A percentile compares a stretch with the other conserved stretches of the same genome.
Conservation (phyloP, 2,888 invertebrate genomes). For the Drosophila demipolita region DNA sequence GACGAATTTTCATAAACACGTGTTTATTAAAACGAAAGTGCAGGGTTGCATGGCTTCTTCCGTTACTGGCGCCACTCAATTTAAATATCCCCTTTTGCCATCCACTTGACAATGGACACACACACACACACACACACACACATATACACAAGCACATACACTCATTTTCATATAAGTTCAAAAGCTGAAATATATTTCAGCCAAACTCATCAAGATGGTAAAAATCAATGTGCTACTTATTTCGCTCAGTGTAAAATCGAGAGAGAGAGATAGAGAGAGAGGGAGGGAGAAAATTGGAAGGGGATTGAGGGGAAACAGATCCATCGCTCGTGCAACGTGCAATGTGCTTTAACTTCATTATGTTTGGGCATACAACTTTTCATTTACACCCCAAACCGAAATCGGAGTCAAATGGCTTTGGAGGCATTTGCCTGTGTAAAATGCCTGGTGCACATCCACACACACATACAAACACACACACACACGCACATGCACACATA, state of each 20-base stretch:
- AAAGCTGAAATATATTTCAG: too few species aligned
- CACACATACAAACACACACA: constrained; percentile 13
- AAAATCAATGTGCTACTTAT: too few species aligned
- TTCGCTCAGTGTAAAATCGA: too few species aligned
- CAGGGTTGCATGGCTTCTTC: constrained; percentile 5
- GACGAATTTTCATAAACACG: too few species aligned
- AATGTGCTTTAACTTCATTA: constrained; percentile 76
- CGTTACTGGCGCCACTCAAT: constrained; percentile 63
- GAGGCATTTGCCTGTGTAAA: constrained; percentile 69
- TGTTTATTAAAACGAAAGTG: background rate
- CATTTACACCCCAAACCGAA: constrained; percentile 79
- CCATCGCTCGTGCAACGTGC: constrained; percentile 48
- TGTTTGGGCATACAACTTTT: constrained; percentile 81
- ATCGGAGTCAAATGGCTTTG: constrained; percentile 79
- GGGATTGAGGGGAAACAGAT: too few species aligned
- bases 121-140: background rate
- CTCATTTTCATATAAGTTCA: too few species aligned
- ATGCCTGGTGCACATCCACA: constrained; percentile 57
- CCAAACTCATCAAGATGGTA: too few species aligned
- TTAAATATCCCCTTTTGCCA: constrained; percentile 77
- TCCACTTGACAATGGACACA: constrained; percentile 70
- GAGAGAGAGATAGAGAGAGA: background rate
- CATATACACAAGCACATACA: background rate
- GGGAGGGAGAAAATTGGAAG: background rate
- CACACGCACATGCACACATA: constrained; percentile 11